phyloP scores from a whole-genome alignment of 1,140 invertebrate genomes.

The Ceratina japonica region DNA sequence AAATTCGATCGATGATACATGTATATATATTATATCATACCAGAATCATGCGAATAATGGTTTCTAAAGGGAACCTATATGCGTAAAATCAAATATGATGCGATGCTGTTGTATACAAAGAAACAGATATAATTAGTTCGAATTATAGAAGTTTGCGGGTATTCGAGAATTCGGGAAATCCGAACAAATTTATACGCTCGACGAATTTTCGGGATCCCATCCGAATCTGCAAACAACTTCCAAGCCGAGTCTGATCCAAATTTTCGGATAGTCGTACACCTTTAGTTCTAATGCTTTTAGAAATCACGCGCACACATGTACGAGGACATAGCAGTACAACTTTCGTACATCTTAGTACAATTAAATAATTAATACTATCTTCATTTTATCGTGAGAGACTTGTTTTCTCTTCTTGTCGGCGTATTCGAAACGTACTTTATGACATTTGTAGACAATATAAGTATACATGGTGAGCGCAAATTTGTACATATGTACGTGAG shows the following conservation, averaged over 20 bases:
- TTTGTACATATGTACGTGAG: slow-evolving; percentile 44
- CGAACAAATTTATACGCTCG: too few relatives aligned
- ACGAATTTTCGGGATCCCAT: too few relatives aligned
- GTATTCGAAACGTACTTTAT: background rate
- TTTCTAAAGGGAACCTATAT: background rate
- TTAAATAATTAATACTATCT: slow-evolving; percentile 13
- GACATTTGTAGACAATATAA: slow-evolving; percentile 11
- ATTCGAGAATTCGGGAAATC: too few relatives aligned
- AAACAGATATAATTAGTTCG: slow-evolving; percentile 37
- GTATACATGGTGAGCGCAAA: slow-evolving; percentile 19
- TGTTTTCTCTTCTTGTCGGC: background rate
- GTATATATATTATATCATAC: slow-evolving; percentile 12
- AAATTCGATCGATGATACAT: slow-evolving; percentile 12
- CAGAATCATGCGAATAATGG: background rate
- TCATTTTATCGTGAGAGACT: background rate
- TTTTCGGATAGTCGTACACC: background rate
- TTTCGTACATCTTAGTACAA: slow-evolving; percentile 17
- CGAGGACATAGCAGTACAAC: slow-evolving; percentile 9
- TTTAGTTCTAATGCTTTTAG: slow-evolving; percentile 22
- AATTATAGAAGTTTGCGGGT: background rate
- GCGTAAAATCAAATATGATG: slow-evolving; percentile 4
- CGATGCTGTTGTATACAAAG: background rate
- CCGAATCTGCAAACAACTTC: too few relatives aligned
- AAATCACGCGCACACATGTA: slow-evolving; percentile 25
- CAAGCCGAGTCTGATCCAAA: background rate